A percentile compares a stretch with the other conserved stretches of the same genome.
phyloP scores from a whole-genome alignment of 2,113 vertebrate genomes.

The Gadus chalcogrammus region DNA sequence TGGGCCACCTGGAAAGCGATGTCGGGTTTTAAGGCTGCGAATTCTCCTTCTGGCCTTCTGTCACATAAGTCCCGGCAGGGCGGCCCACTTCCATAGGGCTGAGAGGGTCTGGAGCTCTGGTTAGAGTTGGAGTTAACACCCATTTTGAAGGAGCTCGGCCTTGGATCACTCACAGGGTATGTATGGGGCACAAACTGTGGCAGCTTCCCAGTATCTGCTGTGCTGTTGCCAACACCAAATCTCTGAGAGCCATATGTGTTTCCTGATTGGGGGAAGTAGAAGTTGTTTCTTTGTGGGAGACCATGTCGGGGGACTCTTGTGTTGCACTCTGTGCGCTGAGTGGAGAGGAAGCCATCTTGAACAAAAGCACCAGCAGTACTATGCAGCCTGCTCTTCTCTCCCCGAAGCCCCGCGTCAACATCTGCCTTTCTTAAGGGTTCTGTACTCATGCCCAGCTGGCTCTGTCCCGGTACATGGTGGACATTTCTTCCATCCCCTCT shows the following conservation, averaged over 20 bases:
- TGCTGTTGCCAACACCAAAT: conserved; percentile 32
- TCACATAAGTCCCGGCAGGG: conserved; percentile 51
- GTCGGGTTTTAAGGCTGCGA: conserved; percentile 51
- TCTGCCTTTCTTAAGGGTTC: conserved; percentile 32
- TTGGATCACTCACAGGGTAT: conserved; percentile 42
- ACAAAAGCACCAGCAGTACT: conserved; percentile 19
- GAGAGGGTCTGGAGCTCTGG: conserved; percentile 48
- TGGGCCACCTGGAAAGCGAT: conserved; percentile 20
- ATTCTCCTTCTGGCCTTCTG: conserved; percentile 35
- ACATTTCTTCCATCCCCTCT: conserved; percentile 16
- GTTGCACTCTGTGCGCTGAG: conserved; percentile 25
- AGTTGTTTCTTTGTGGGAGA: conserved; percentile 33
- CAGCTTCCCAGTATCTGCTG: conserved; percentile 16
- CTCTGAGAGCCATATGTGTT: conserved; percentile 30
- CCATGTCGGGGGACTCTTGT: conserved; percentile 36
- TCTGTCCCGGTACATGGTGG: conserved; percentile 14
- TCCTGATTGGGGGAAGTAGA: conserved; percentile 34
- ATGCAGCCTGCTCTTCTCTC: conserved; percentile 45
- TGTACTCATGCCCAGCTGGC: conserved; percentile 23
- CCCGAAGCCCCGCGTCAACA: conserved; percentile 41
- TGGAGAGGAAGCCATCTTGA: conserved; percentile 22
- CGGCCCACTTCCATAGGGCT: conserved; percentile 22
- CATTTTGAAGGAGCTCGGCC: conserved; percentile 26
- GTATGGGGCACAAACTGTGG: conserved; percentile 36
- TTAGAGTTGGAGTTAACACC: conserved; percentile 45